Percentiles rank a stretch among this genome's conserved stretches.
These are phyloP conservation scores for Entomyzon cyanotis DNA, from an alignment of 2,113 vertebrate genomes.

Conservation along the genomic window DNA sequence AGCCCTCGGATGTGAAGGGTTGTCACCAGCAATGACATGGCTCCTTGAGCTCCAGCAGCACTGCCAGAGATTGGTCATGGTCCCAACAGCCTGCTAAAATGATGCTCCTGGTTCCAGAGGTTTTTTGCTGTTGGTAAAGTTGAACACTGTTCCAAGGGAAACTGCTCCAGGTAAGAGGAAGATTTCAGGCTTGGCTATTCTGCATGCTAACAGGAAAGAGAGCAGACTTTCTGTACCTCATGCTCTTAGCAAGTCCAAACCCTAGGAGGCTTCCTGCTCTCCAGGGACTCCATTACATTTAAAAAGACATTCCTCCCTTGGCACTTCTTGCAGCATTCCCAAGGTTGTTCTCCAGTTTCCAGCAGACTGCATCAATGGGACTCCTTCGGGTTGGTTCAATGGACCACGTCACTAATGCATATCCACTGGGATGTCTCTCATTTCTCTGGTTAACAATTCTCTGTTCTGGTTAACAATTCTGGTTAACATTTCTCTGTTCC, in stretches of 20 bases:
- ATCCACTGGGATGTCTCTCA: not conserved
- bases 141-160: not conserved
- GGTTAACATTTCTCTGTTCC: not conserved
- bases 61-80: not conserved
- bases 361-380: not conserved
- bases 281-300: not conserved
- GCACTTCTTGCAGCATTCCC: not conserved
- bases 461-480: not conserved
- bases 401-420: not conserved
- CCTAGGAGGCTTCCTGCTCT: not conserved
- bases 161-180: accelerated
- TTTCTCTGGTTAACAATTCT: not conserved
- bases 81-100: not conserved
- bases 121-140: not conserved
- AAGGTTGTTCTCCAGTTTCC: not conserved
- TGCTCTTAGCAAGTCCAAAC: not conserved
- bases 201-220: not conserved
- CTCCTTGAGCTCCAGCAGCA: not conserved
- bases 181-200: not conserved
- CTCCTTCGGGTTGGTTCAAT: not conserved
- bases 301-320: not conserved
- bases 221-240: not conserved
- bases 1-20: accelerated
- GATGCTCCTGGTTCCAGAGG: not conserved
- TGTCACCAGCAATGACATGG: not conserved